Conservation (phyloP, 2,113 vertebrate genomes). For the Campylomormyrus numenius region DNA sequence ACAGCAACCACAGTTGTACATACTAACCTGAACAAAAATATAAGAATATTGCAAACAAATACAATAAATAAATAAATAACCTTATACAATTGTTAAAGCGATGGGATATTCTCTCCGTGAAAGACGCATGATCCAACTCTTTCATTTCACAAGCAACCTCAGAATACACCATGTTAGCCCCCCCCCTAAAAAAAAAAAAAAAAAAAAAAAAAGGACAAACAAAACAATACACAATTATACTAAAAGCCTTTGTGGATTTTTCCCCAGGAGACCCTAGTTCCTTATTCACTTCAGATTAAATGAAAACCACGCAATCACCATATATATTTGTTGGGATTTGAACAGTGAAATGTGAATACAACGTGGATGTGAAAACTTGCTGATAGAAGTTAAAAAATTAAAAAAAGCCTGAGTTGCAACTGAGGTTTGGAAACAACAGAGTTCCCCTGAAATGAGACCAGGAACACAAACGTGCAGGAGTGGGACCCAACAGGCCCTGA, state of each 20-base stretch:
- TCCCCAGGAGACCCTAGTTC: background rate
- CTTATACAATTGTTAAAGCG: background rate
- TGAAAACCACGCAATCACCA: background rate
- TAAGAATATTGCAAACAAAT: background rate
- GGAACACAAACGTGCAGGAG: background rate
- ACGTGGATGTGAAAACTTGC: background rate
- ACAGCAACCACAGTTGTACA: background rate
- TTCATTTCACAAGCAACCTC: background rate
- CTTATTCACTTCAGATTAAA: background rate
- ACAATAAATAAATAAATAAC: conserved; percentile 12
- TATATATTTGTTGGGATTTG: background rate
- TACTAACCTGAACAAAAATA: background rate
- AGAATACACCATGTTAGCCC: background rate
- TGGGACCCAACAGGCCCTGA: background rate
- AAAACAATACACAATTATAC: background rate
- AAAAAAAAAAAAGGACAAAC: background rate
- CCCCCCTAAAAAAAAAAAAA: background rate
- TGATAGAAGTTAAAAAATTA: background rate
- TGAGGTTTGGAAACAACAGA: conserved; percentile 12
- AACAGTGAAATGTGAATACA: background rate
- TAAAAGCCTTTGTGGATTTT: background rate
- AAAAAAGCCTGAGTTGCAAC: conserved; percentile 20
- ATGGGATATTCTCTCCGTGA: background rate
- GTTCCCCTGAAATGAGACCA: conserved; percentile 1
- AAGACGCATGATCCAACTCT: background rate